Conservation (phyloP, 1,140 invertebrate species). For the Bombus impatiens region DNA sequence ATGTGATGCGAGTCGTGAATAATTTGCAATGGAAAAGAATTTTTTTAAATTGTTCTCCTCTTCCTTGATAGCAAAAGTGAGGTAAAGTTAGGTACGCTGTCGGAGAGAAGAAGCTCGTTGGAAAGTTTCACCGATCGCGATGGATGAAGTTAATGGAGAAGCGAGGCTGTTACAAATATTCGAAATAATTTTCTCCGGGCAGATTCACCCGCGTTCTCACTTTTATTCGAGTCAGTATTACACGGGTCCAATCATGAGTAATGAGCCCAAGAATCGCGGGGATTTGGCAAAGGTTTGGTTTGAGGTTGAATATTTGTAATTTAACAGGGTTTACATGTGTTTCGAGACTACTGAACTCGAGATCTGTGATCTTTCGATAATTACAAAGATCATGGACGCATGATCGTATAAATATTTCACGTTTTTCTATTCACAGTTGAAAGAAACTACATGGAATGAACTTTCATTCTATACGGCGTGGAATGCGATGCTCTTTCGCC, state of each 20-base stretch:
- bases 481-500: too few species aligned
- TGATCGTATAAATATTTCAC: not conserved
- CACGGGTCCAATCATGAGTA: conserved; percentile 30
- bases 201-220: conserved; percentile 41
- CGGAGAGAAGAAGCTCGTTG: not conserved
- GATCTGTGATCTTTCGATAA: too few species aligned
- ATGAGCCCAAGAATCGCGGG: conserved; percentile 12
- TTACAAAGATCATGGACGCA: not conserved
- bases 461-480: too few species aligned
- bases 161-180: not conserved
- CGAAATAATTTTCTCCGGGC: not conserved
- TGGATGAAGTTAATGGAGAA: not conserved
- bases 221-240: conserved; percentile 39
- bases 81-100: not conserved
- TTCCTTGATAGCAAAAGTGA: not conserved
- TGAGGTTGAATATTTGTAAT: not conserved
- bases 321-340: too few species aligned
- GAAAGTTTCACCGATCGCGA: not conserved
- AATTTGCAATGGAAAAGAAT: not conserved
- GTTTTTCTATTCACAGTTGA: too few species aligned
- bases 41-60: too few species aligned
- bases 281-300: not conserved
- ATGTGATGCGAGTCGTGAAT: too few species aligned
- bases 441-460: too few species aligned
- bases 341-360: too few species aligned